Evolutionary conservation across 2,797 vertebrate species (phyloP), one percentile per base, ranked within the genome.

Genomic region (Amblyopsis hoosieri): DNA sequence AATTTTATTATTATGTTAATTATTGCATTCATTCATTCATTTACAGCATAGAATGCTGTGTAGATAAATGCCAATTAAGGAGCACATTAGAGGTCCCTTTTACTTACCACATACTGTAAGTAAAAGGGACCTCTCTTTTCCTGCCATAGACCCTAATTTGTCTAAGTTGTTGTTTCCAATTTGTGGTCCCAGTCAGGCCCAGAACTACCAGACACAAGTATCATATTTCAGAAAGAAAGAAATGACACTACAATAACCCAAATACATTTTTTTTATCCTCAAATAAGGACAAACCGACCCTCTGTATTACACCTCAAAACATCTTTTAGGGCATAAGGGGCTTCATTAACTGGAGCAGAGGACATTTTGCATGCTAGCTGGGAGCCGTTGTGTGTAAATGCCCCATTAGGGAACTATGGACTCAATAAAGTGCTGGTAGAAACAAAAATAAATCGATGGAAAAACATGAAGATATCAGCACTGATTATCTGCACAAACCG

Each of bases 281-380:
- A 2, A 71, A 70, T 71, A 50, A 77, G 71, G 67, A 65, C 72
- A 67, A 74, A 79, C 80, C 79, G 66, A 69, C 66, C 65, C 63
- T 77, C 83, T 87, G 83, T 76, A 79, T 87, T 83, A 78, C 73
- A 85, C 59, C 74, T 69, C 67, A 65, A 65, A 80, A 75, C 69
- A 57, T 71, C 80, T 85, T 74, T 5, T 76, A 80, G 84, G 78
- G 42, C 76, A 62, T 54, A 48, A 50, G 1, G 62, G 67, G 84
- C 81, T 89, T 92, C 87, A 91, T 91, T 91, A 89, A 81, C 79
- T 54, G 19, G 60, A 70, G 70, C 71, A 14, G 61, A 85, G 80
- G 82, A 85, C 54, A 11, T 81, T 85, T 83, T 77, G 69, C 76
- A 60, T 80, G 55, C 74, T 72, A 57, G 76, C 57, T 48, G 66